Evolutionary conservation across 53 echinoderm and acorn worm species (phyloP), one percentile per base, ranked within the genome.

Genomic region (Patiria pectinifera): DNA sequence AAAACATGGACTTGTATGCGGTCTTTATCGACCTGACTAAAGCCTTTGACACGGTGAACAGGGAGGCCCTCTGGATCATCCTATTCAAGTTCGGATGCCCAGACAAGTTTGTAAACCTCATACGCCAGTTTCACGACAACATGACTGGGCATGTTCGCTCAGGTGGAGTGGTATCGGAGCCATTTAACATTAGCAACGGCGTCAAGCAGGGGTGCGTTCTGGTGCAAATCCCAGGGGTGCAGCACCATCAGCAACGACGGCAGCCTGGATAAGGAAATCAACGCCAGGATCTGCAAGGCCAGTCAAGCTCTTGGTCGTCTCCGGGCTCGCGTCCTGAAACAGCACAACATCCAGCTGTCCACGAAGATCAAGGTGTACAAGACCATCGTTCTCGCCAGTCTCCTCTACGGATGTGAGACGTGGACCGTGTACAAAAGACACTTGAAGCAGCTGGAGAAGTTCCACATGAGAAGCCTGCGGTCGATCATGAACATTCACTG

Each of bases 201-300:
- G 84, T 83, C 45, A 83, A 83, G 45, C 61, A 53, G 23, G 84
- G 82, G 35, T 35, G 35, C 45, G 83, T 83, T 43, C 60, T 61
- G 14, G n/a, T n/a, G n/a, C n/a, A n/a, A n/a, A n/a, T n/a, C n/a
- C n/a, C n/a, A n/a, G n/a, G n/a, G n/a, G n/a, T n/a, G n/a, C 3
- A 91, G 91, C 70, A 87, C 74, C 16, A 89, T 94, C 69, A 72
- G 77, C 46, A 53, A 49, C 83, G 86, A 76, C 62, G 80, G 86
- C 19, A 86, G 87, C 62, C 85, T 92, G 4, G 89, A 92, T 46
- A 25, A 75, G 15, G 87, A 91, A 15, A 82, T 86, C 13, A 82
- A 58, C 19, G 8, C 48, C 3, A 49, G 82, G 49, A 82, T 93
- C 43, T 59, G 76, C 24, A 69, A 87, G 59, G 19, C 82, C 4